Base-by-base conservation (phyloP, 1,140 invertebrate species). In the Apis cerana region DNA sequence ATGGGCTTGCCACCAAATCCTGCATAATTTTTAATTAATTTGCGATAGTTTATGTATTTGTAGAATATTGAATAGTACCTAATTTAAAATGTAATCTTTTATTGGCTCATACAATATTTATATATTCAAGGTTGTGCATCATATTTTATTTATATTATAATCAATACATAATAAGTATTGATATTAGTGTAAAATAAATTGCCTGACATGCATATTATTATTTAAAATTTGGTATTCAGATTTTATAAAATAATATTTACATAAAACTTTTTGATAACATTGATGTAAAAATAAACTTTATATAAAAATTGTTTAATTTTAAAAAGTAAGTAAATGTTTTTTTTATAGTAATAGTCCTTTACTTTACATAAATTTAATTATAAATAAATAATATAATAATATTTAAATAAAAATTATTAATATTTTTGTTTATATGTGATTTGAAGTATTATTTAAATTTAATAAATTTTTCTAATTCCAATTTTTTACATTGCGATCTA, bases 1-100 rank as follows among this genome's bases (percentile, higher is more conserved):
- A 91, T 93, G 91, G 92, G 92, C 72, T 88, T 93, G 68, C 92
- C 92, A 72, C 91, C 92, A 43, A 93, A 93, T 87, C 92, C 92
- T 21, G 92, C 92, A 79, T 93, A 85, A 88, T 78, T 67, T 69
- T 50, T 75, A 70, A 77, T 82, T 79, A 75, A 86, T 54, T 58
- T 7, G 13, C 67, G 48, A 67, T 68, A 72, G 75, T 68, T 48
- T 69, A 84, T 15, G 33, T 33, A 19, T 62, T n/a, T 85, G 69
- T 86, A 86, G 67, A 82, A 65, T 82, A 82, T 80, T 79, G 74
- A 70, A 67, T 71, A 76, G 80, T 54, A 75, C 64, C 72, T 81
- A 84, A 89, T 86, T 85, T 85, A 88, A 88, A 80, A 61, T 62
- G 69, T 15, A 43, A 70, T 77, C 27, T 70, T 64, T 70, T 71